Evolutionary conservation across 1,140 invertebrate species (phyloP).

Genomic region (Caenorhabditis brenneri): DNA sequence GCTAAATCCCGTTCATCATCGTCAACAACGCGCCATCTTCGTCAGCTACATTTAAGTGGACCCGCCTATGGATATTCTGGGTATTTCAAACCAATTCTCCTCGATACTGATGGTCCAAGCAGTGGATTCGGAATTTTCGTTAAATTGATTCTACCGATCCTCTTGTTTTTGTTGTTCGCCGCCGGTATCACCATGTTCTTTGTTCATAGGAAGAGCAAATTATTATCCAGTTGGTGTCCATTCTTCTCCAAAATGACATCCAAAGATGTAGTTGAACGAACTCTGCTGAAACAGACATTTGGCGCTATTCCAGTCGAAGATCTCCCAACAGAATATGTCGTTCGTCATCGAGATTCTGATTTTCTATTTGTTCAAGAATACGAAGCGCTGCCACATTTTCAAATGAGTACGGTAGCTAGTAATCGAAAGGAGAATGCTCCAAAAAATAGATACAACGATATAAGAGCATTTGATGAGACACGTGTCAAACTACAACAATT

Average conservation of each 20-base stretch:
- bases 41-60: conserved; percentile 50
- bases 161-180: conserved; percentile 36
- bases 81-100: conserved; percentile 59
- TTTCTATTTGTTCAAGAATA: conserved; percentile 69
- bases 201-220: background rate
- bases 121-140: conserved; percentile 10
- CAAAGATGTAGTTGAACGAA: conserved; percentile 38
- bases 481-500: conserved; percentile 64
- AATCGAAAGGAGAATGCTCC: conserved; percentile 63
- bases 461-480: conserved; percentile 65
- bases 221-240: background rate
- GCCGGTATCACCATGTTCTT: conserved; percentile 3
- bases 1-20: background rate
- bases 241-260: conserved; percentile 38
- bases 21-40: background rate
- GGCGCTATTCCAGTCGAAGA: conserved; percentile 66
- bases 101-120: conserved; percentile 30
- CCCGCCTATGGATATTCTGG: conserved; percentile 58
- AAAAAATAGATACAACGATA: conserved; percentile 70
- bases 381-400: conserved; percentile 51
- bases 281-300: conserved; percentile 38
- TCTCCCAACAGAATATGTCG: conserved; percentile 63
- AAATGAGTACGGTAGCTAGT: conserved; percentile 60
- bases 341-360: conserved; percentile 67
- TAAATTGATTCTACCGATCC: background rate